A percentile compares a stretch with the other conserved stretches of the same genome.
These are phyloP conservation scores for Nothobranchius kuhntae DNA, from an alignment of 2,113 vertebrate genomes.

Conservation along the genomic window DNA sequence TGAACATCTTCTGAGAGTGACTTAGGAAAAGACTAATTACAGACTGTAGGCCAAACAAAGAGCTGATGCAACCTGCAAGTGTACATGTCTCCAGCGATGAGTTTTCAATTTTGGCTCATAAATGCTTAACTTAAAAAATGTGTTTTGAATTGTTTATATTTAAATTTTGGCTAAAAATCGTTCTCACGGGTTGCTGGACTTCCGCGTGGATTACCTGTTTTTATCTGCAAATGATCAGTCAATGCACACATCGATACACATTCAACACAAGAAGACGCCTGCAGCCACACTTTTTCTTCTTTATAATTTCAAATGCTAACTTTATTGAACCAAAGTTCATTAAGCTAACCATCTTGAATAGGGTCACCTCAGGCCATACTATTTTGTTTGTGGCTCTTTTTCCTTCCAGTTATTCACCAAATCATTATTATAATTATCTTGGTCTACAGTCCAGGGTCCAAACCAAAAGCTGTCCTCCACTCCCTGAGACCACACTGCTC, in stretches of 20 bases:
- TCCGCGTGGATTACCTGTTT: no score
- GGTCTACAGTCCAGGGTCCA: background rate
- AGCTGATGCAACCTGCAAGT: conserved; percentile 32
- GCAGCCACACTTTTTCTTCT: no score
- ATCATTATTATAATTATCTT: background rate
- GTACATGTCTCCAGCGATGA: no score
- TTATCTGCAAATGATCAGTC: no score
- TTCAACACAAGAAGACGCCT: no score
- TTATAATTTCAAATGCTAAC: no score
- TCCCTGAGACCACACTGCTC: background rate
- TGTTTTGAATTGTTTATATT: no score
- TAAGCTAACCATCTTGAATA: background rate
- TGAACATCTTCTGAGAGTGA: background rate
- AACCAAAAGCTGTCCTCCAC: background rate
- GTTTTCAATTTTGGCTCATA: no score
- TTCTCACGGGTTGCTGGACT: no score
- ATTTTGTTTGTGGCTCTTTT: background rate
- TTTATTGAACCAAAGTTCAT: background rate
- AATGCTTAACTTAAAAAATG: no score
- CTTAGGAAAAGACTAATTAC: conserved; percentile 21
- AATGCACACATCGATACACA: no score
- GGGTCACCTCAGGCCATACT: background rate
- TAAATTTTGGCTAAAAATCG: no score
- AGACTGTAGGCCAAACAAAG: conserved; percentile 17
- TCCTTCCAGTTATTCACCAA: background rate